These are phyloP conservation scores for Gymnobelideus leadbeateri DNA, from an alignment of 2,113 vertebrate species.

Conservation along the genomic window DNA sequence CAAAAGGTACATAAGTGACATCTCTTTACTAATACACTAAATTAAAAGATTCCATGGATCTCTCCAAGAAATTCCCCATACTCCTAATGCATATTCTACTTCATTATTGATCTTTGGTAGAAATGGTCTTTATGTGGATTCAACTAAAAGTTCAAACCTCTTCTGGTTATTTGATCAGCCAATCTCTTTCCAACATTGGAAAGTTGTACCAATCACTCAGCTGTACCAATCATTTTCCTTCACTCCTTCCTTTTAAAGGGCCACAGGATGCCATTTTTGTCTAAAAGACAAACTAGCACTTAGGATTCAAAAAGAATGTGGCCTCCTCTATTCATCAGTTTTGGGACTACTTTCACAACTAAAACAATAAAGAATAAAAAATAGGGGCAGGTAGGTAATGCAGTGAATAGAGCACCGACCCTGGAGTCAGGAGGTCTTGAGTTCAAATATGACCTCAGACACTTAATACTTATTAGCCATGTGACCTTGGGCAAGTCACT, in stretches of 20 bases:
- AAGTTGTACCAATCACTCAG: not conserved
- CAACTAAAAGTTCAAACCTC: not conserved
- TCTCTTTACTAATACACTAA: not conserved
- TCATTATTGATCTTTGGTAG: not conserved
- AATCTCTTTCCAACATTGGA: not conserved
- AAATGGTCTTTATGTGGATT: not conserved
- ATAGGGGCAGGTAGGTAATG: too few relatives aligned
- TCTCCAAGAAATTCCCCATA: not conserved
- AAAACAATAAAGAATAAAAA: constrained; percentile 22
- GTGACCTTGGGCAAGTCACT: too few relatives aligned
- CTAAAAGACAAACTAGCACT: not conserved
- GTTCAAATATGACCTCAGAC: too few relatives aligned
- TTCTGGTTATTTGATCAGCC: not conserved
- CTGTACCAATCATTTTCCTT: not conserved
- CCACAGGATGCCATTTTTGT: not conserved
- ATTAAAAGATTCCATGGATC: not conserved
- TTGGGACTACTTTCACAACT: constrained; percentile 49
- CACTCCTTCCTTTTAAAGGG: not conserved
- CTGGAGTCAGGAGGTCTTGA: too few relatives aligned
- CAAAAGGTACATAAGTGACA: not conserved
- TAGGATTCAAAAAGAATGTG: not conserved
- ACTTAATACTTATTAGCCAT: too few relatives aligned
- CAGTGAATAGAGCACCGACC: too few relatives aligned
- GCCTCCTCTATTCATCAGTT: constrained; percentile 36
- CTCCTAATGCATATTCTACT: not conserved